Conservation (phyloP, 2,113 vertebrate species). For the Loxodonta africana region DNA sequence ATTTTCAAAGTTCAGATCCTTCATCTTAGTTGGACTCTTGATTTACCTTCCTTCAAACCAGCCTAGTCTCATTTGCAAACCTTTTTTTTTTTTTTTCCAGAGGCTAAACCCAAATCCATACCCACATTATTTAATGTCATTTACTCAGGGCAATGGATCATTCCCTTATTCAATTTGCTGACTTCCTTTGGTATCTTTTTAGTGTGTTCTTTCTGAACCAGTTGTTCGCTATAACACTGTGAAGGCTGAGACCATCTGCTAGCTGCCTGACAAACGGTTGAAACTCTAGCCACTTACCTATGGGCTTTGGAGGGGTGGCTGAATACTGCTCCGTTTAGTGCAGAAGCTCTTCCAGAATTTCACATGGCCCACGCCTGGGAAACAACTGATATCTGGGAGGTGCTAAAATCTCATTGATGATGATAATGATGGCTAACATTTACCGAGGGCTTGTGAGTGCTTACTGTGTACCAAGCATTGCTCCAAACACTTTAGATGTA, state of each 20-base stretch:
- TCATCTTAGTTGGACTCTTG: background rate
- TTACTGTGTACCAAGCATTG: background rate
- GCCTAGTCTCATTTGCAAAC: background rate
- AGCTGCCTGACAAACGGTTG: conserved; percentile 87
- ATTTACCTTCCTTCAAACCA: background rate
- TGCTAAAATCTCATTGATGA: background rate
- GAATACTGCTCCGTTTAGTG: conserved; percentile 53
- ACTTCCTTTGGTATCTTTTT: conserved; percentile 80
- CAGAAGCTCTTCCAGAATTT: conserved; percentile 75
- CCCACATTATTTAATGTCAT: background rate
- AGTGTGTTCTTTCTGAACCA: conserved; percentile 83
- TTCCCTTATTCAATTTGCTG: conserved; percentile 75
- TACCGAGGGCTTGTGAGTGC: background rate
- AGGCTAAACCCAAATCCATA: conserved; percentile 25
- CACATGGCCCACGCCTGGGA: conserved; percentile 62
- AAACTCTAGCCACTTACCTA: conserved; percentile 83
- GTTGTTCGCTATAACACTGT: conserved; percentile 83
- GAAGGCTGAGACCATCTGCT: conserved; percentile 81
- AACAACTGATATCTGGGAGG: conserved; percentile 69
- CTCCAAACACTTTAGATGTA: background rate
- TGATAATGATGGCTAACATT: background rate
- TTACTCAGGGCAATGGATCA: background rate
- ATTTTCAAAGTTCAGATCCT: background rate
- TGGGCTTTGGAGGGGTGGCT: conserved; percentile 68
- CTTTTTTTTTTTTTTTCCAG: background rate